These are phyloP conservation scores for Ophiothrix spiculata DNA, from an alignment of 35 echinoderm and acorn worm species.

Conservation along the genomic window DNA sequence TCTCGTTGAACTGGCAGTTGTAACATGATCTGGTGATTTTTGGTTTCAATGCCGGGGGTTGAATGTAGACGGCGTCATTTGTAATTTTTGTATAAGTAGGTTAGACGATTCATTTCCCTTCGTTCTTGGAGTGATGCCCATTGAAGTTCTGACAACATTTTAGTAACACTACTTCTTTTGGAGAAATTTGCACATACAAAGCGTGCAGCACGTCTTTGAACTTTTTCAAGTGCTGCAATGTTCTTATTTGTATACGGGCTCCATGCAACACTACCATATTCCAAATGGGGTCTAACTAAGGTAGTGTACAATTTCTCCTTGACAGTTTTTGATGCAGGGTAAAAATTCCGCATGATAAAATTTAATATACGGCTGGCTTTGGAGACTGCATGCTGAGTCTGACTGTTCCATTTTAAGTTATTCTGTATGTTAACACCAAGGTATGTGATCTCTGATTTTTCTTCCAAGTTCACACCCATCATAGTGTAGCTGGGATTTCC, in stretches of 20 bases:
- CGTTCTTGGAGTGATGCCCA: no score
- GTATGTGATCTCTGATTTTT: slow-evolving; percentile 26
- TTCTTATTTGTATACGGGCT: slow-evolving; percentile 24
- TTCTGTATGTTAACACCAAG: slow-evolving; percentile 42
- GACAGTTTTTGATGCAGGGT: slow-evolving; percentile 19
- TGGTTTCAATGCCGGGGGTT: no score
- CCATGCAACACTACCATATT: slow-evolving; percentile 25
- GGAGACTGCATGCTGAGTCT: slow-evolving; percentile 1
- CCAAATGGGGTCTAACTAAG: slow-evolving; percentile 12
- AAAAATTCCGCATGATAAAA: slow-evolving; percentile 18
- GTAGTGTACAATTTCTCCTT: slow-evolving; percentile 12
- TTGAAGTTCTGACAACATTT: no score
- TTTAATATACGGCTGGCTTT: slow-evolving; percentile 11
- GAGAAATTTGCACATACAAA: no score
- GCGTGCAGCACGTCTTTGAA: no score
- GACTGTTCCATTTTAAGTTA: slow-evolving; percentile 15
- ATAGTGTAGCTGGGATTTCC: slow-evolving; percentile 33
- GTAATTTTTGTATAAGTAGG: no score
- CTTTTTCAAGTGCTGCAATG: no score
- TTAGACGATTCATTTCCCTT: no score
- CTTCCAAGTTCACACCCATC: slow-evolving; percentile 19
- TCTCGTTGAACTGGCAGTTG: no score
- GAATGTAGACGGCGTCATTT: no score
- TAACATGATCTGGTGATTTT: no score
- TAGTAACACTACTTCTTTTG: no score